These are phyloP conservation scores for Sinocyclocheilus grahami DNA, from an alignment of 2,113 vertebrate genomes.

Conservation along the genomic window DNA sequence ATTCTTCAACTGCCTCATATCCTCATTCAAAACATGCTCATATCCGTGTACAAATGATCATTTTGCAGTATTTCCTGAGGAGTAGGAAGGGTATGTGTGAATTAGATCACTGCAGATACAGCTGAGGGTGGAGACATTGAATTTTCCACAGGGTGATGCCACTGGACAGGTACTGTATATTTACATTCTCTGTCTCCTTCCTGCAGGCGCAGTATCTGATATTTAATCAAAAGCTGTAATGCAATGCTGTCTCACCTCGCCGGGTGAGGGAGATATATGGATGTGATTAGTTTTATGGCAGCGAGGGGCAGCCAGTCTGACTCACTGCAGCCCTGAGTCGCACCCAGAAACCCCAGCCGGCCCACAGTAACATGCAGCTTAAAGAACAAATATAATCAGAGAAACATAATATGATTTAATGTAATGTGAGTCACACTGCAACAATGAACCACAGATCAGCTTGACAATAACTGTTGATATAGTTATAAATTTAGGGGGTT, in stretches of 20 bases:
- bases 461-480: neutral
- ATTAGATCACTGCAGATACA: constrained; percentile 9
- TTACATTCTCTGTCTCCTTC: constrained; percentile 26
- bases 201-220: constrained; percentile 34
- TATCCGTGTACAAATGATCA: neutral
- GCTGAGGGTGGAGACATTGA: neutral
- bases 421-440: neutral
- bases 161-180: neutral
- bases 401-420: constrained; percentile 9
- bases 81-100: neutral
- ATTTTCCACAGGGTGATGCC: constrained; percentile 17
- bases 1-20: neutral
- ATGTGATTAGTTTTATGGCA: constrained; percentile 33
- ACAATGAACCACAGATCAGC: neutral
- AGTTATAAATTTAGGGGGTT: neutral
- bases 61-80: neutral
- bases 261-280: constrained; percentile 24
- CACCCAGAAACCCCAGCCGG: neutral
- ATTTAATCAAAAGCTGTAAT: constrained; percentile 48
- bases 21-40: neutral
- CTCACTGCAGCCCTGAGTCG: constrained; percentile 22
- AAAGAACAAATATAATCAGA: constrained; percentile 16
- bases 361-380: neutral
- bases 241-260: constrained; percentile 35
- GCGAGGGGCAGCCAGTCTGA: constrained; percentile 21